Evolutionary conservation across 2,888 invertebrate species (phyloP).

Genomic region (Nymphalis c-album): DNA sequence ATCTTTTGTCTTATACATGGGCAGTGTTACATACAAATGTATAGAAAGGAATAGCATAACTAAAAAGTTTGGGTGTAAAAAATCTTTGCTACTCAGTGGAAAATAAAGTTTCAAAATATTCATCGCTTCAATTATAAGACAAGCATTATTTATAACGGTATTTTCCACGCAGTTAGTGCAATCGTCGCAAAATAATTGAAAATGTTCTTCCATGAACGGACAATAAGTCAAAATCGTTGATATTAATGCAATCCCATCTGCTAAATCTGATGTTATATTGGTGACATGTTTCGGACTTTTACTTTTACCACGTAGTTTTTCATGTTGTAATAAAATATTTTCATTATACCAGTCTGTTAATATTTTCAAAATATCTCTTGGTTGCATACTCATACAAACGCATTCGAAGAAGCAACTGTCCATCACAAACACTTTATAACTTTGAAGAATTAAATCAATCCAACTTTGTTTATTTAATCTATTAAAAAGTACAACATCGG

Average conservation of each 20-base stretch:
- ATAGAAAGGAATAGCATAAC: constrained; percentile 82
- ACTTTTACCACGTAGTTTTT: constrained; percentile 48
- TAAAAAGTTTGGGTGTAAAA: constrained; percentile 77
- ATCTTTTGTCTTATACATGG: constrained; percentile 74
- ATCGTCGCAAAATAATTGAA: constrained; percentile 70
- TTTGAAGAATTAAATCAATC: constrained; percentile 83
- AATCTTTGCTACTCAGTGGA: constrained; percentile 74
- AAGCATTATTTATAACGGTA: constrained; percentile 80
- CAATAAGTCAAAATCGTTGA: constrained; percentile 81
- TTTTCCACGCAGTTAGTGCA: constrained; percentile 59
- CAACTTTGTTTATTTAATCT: constrained; percentile 78
- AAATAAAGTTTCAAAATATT: constrained; percentile 79
- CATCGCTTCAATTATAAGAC: constrained; percentile 79
- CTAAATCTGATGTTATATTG: constrained; percentile 77
- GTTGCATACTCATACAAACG: constrained; percentile 59
- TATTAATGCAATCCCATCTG: constrained; percentile 80
- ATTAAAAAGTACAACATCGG: constrained; percentile 54
- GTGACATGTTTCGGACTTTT: constrained; percentile 55
- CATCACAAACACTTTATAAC: constrained; percentile 81
- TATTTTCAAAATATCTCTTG: constrained; percentile 62
- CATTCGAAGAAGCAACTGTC: constrained; percentile 75
- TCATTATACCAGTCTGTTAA: constrained; percentile 66
- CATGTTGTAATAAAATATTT: constrained; percentile 56
- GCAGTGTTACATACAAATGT: constrained; percentile 80
- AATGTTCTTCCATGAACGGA: constrained; percentile 77